Evolutionary conservation across 1,140 invertebrate genomes (phyloP).

Genomic region (Phenacoccus solenopsis): DNA sequence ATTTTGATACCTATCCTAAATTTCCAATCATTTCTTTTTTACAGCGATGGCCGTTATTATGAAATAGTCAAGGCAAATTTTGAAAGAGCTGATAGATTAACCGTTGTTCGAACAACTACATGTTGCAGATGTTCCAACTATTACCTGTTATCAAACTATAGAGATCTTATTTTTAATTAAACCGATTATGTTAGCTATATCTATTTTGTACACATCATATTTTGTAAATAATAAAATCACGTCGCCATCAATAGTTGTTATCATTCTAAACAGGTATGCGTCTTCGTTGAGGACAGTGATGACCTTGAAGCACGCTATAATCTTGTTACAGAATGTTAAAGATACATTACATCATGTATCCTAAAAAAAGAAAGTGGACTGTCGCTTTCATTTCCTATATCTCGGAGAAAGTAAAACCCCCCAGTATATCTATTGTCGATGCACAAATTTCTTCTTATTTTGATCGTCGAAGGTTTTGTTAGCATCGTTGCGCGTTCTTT

Average conservation of each 20-base stretch:
- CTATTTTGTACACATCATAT: not conserved
- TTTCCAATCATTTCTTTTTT: slow-evolving; percentile 35
- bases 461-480: not conserved
- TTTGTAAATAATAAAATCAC: not conserved
- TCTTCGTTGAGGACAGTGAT: no score
- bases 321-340: not conserved
- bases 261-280: no score
- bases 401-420: not conserved
- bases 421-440: not conserved
- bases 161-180: slow-evolving; percentile 84
- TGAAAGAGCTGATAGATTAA: slow-evolving; percentile 88
- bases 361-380: not conserved
- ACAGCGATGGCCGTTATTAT: slow-evolving; percentile 95
- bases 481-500: not conserved
- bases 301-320: not conserved
- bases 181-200: not conserved
- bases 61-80: slow-evolving; percentile 99
- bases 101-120: slow-evolving; percentile 89
- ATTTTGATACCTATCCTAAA: not conserved
- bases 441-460: not conserved
- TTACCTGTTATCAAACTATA: slow-evolving; percentile 82
- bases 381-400: not conserved
- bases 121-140: slow-evolving; percentile 84
- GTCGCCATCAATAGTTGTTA: no score
- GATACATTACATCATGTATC: not conserved